A percentile compares a stretch with the other conserved stretches of the same genome.
Conservation (phyloP, 2,888 invertebrate species). For the Sepioteuthis lessoniana region DNA sequence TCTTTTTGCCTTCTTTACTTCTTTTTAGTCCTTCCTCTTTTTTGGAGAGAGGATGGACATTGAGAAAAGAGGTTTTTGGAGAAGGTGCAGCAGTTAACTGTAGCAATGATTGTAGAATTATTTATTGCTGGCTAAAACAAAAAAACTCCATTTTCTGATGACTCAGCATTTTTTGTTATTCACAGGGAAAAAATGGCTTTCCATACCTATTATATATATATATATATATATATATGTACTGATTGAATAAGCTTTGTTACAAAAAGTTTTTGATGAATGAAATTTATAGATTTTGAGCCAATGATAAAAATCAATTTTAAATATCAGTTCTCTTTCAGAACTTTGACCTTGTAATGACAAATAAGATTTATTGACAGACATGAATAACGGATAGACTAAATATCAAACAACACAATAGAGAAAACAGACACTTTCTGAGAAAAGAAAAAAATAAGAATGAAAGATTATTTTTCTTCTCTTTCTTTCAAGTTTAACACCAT, state of each 20-base stretch:
- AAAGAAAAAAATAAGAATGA: not conserved
- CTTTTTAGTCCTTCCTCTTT: too few species aligned
- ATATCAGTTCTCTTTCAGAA: not conserved
- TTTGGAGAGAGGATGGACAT: too few species aligned
- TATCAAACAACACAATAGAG: too few species aligned
- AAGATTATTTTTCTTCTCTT: not conserved
- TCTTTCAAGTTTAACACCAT: not conserved
- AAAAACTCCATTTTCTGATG: not conserved
- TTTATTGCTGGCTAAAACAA: not conserved
- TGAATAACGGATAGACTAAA: not conserved
- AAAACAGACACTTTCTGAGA: too few species aligned
- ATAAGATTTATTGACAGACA: not conserved
- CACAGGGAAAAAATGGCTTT: not conserved
- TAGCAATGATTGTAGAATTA: not conserved
- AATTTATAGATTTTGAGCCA: not conserved
- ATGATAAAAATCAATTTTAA: not conserved
- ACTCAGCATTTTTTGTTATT: not conserved
- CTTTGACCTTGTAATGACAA: not conserved
- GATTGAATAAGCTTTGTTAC: not conserved
- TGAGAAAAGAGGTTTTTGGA: too few species aligned
- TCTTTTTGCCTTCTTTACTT: not conserved
- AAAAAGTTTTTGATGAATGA: not conserved
- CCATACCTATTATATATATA: not conserved
- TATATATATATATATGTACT: not conserved
- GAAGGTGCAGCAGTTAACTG: not conserved